These are phyloP conservation scores for Ictalurus furcatus DNA, from an alignment of 2,113 vertebrate species.

Conservation along the genomic window DNA sequence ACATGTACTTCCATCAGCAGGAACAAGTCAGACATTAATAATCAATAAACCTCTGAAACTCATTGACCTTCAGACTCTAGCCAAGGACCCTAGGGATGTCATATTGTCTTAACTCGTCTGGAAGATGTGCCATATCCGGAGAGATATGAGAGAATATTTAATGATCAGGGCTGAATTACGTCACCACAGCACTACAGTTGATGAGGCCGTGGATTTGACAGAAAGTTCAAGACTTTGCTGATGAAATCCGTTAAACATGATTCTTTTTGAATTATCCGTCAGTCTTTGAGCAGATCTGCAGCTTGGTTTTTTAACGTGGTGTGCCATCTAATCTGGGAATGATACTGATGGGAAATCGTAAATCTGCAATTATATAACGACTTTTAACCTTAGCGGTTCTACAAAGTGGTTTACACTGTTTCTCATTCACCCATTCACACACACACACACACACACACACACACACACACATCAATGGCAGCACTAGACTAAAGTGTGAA, in stretches of 20 bases:
- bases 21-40: conserved; percentile 47
- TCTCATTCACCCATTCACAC: too few species aligned
- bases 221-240: conserved; percentile 15
- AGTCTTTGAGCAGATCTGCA: conserved; percentile 37
- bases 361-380: too few species aligned
- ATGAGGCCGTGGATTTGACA: conserved; percentile 9
- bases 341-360: background rate
- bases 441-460: too few species aligned
- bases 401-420: too few species aligned
- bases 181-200: background rate
- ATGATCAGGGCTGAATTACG: conserved; percentile 32
- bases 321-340: conserved; percentile 18
- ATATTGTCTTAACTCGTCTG: conserved; percentile 34
- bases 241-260: conserved; percentile 41
- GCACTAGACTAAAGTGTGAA: background rate
- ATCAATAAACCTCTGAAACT: conserved; percentile 50
- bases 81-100: conserved; percentile 23
- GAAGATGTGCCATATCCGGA: background rate
- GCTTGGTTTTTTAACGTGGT: conserved; percentile 31
- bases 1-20: conserved; percentile 20
- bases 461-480: too few species aligned
- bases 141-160: conserved; percentile 33
- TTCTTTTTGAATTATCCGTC: conserved; percentile 43
- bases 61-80: conserved; percentile 43
- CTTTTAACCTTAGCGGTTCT: too few species aligned